Evolutionary conservation across 2,113 vertebrate species (phyloP).

Genomic region (Gobiocypris rarus): DNA sequence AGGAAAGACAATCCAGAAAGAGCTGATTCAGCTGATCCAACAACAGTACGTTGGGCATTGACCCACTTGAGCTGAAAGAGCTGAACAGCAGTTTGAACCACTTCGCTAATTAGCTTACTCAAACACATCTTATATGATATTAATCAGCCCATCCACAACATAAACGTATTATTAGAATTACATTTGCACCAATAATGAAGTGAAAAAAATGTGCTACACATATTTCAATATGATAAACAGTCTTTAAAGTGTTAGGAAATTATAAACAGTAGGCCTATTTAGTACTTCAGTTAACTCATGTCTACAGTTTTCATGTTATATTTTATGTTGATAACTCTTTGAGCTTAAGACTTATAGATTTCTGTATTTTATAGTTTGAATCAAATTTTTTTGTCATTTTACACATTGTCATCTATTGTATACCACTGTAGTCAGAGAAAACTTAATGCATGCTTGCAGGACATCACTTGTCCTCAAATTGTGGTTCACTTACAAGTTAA

Average conservation of each 20-base stretch:
- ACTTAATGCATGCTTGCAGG: too few relatives aligned
- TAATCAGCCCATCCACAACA: neutral
- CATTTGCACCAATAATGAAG: neutral
- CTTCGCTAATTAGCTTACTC: conserved; percentile 10
- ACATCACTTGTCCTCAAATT: neutral
- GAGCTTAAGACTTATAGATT: too few relatives aligned
- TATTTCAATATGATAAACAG: neutral
- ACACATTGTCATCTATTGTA: too few relatives aligned
- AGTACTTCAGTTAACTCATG: neutral
- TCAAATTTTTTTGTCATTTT: too few relatives aligned
- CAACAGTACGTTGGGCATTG: neutral
- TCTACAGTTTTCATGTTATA: too few relatives aligned
- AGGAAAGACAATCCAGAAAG: neutral
- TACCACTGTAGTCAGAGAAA: too few relatives aligned
- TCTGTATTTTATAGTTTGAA: too few relatives aligned
- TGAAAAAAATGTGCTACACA: neutral
- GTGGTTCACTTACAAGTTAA: too few relatives aligned
- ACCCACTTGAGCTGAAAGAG: neutral
- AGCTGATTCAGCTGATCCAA: neutral
- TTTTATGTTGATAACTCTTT: too few relatives aligned
- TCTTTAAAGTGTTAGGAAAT: neutral
- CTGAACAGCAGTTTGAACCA: neutral
- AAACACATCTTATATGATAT: neutral
- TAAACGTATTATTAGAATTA: neutral
- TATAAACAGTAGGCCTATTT: neutral